A percentile compares a stretch with the other conserved stretches of the same genome.
Evolutionary conservation across 2,888 invertebrate species (phyloP).

Genomic region (Archips crataeganus): DNA sequence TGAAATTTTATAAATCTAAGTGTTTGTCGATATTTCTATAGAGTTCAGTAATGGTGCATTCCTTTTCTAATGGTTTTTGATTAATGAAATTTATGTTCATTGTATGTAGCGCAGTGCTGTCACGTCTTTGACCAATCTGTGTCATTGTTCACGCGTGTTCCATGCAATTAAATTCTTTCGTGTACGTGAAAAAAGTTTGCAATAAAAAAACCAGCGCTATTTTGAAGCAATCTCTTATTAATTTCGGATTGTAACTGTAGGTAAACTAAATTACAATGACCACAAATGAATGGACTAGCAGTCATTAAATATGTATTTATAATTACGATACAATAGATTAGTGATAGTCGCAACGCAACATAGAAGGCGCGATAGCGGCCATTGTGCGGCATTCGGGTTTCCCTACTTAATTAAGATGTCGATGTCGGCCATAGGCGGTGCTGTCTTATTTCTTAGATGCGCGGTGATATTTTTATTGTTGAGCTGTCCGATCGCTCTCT

Average conservation of each 20-base stretch:
- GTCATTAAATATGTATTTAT: slow-evolving; percentile 41
- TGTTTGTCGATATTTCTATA: slow-evolving; percentile 7
- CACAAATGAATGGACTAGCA: slow-evolving; percentile 44
- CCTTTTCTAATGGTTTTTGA: slow-evolving; percentile 3
- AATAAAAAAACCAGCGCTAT: slow-evolving; percentile 4
- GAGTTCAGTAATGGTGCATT: not conserved
- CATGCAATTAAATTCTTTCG: not conserved
- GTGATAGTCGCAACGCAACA: slow-evolving; percentile 22
- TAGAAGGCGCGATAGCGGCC: slow-evolving; percentile 11
- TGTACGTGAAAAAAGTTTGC: not conserved
- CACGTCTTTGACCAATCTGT: slow-evolving; percentile 4
- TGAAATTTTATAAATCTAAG: slow-evolving; percentile 26
- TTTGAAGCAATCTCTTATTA: slow-evolving; percentile 44
- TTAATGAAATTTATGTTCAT: not conserved
- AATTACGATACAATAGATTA: slow-evolving; percentile 31
- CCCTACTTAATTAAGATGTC: slow-evolving; percentile 44
- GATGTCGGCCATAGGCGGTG: slow-evolving; percentile 15
- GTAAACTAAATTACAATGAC: slow-evolving; percentile 46
- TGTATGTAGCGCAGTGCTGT: not conserved
- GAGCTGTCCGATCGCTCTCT: slow-evolving; percentile 31
- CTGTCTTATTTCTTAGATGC: slow-evolving; percentile 4
- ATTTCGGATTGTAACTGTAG: slow-evolving; percentile 47
- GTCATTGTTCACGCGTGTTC: not conserved
- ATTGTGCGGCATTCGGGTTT: slow-evolving; percentile 37
- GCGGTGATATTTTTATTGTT: slow-evolving; percentile 33